These are phyloP conservation scores for Dioctria linearis DNA, from an alignment of 2,888 invertebrate genomes.

Conservation along the genomic window DNA sequence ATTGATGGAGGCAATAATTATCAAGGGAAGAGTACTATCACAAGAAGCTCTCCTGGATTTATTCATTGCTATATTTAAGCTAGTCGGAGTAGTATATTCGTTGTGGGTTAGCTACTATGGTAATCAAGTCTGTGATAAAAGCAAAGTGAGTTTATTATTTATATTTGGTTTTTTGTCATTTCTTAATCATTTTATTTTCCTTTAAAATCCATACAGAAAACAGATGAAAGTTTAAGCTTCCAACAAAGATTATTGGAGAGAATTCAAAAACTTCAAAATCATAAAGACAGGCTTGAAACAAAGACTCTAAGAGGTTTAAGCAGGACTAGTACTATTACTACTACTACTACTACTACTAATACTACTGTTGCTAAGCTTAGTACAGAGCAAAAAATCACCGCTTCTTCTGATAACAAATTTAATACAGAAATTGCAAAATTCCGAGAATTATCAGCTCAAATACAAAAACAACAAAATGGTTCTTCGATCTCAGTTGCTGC, in stretches of 20 bases:
- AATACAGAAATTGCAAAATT: conserved; percentile 35
- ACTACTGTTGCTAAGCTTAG: not conserved
- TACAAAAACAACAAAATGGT: conserved; percentile 12
- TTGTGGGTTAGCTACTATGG: conserved; percentile 12
- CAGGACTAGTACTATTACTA: not conserved
- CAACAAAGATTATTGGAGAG: conserved; percentile 52
- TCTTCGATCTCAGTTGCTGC: not conserved
- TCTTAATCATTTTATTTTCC: conserved; percentile 8
- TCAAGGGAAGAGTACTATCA: conserved; percentile 54
- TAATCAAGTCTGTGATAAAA: conserved; percentile 56
- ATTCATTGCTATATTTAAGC: conserved; percentile 50
- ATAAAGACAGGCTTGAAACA: conserved; percentile 47
- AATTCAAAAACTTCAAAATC: conserved; percentile 51
- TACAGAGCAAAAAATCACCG: not conserved
- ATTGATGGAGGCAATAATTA: conserved; percentile 55
- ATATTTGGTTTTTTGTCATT: not conserved
- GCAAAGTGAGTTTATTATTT: conserved; percentile 44
- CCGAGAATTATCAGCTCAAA: not conserved
- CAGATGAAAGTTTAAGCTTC: conserved; percentile 47
- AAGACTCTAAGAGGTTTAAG: not conserved
- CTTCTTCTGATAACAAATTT: not conserved
- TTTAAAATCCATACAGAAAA: conserved; percentile 44
- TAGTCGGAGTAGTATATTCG: conserved; percentile 27
- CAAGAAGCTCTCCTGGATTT: conserved; percentile 54
- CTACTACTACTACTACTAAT: not conserved